Evolutionary conservation across 2,888 invertebrate species (phyloP).

Genomic region (Diadegma fenestrale): DNA sequence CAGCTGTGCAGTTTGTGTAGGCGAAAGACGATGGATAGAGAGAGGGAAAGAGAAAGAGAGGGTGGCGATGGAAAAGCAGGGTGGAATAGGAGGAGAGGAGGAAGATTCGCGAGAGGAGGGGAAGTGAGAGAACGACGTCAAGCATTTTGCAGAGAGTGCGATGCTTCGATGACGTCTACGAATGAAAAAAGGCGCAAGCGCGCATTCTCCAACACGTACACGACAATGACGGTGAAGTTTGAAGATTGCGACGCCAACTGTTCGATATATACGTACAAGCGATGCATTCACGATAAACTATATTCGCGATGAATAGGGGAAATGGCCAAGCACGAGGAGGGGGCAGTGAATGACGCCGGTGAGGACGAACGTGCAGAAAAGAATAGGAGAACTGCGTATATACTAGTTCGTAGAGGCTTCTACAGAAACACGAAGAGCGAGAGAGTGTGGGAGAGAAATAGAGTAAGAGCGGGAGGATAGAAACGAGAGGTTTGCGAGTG

Average conservation of each 20-base stretch:
- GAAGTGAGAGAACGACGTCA: neutral
- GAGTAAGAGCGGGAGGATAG: conserved; percentile 26
- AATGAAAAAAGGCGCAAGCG: conserved; percentile 32
- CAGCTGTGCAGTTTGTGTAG: conserved; percentile 43
- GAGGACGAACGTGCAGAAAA: conserved; percentile 17
- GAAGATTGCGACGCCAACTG: conserved; percentile 11
- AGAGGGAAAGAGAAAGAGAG: neutral
- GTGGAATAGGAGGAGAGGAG: neutral
- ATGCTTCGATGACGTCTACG: conserved; percentile 31
- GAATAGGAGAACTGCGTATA: conserved; percentile 31
- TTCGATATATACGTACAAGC: neutral
- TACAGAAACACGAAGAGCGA: neutral
- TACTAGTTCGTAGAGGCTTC: conserved; percentile 8
- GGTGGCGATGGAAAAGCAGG: too few species aligned
- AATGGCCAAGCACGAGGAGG: conserved; percentile 23
- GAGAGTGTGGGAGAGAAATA: neutral
- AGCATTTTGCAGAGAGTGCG: neutral
- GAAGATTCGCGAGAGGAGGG: too few species aligned
- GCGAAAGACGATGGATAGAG: conserved; percentile 18
- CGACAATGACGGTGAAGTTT: neutral
- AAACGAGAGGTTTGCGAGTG: conserved; percentile 35
- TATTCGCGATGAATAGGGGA: conserved; percentile 6
- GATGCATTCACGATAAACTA: neutral
- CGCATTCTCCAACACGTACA: conserved; percentile 26
- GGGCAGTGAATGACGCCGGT: conserved; percentile 46